Conservation (phyloP, 2,888 invertebrate genomes). For the Teleogryllus oceanicus region DNA sequence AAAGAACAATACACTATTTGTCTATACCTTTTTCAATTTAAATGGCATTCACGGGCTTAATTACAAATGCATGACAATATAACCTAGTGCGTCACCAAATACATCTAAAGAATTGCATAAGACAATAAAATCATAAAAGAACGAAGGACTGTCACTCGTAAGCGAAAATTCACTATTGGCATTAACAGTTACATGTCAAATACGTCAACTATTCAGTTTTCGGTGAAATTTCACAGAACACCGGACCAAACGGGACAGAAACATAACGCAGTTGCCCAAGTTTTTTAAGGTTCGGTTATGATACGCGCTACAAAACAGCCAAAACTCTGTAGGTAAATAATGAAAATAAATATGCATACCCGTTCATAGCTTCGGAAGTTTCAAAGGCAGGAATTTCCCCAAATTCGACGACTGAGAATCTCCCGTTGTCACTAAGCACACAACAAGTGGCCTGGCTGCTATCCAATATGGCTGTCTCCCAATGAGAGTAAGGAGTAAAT, state of each 20-base stretch:
- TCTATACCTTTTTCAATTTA: too few relatives aligned
- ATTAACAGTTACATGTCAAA: too few relatives aligned
- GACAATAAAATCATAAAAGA: too few relatives aligned
- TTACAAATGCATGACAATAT: too few relatives aligned
- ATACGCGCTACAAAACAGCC: background rate
- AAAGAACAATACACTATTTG: too few relatives aligned
- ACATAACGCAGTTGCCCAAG: background rate
- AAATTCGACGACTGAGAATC: background rate
- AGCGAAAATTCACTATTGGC: too few relatives aligned
- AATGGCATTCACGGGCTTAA: too few relatives aligned
- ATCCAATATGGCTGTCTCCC: slow-evolving; percentile 28
- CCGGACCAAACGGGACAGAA: slow-evolving; percentile 3
- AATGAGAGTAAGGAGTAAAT: background rate
- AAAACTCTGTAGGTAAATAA: background rate
- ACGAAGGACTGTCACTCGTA: too few relatives aligned
- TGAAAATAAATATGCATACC: slow-evolving; percentile 22
- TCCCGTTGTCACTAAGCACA: slow-evolving; percentile 28
- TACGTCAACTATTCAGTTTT: too few relatives aligned
- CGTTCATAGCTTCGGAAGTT: slow-evolving; percentile 25
- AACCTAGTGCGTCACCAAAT: too few relatives aligned
- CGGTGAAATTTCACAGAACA: background rate
- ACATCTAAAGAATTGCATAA: too few relatives aligned
- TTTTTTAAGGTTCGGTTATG: background rate
- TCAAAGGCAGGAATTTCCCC: background rate
- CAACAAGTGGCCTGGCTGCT: slow-evolving; percentile 31